Conservation (phyloP, 2,888 invertebrate species). For the Drosophila merina region DNA sequence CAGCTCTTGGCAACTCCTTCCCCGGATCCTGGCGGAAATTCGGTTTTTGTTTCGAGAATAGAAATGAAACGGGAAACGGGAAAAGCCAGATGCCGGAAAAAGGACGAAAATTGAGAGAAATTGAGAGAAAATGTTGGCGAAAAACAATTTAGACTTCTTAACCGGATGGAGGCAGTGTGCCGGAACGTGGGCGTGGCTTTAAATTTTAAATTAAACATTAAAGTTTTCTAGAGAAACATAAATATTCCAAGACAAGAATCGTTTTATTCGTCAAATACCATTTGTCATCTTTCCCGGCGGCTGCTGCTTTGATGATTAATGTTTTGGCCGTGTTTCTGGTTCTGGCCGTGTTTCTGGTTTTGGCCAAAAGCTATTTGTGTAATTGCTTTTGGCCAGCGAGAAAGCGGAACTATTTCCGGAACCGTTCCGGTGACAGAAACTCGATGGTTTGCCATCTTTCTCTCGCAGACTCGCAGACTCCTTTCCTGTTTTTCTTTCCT, state of each 20-base stretch:
- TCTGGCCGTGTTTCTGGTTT: neutral
- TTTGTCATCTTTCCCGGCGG: constrained; percentile 32
- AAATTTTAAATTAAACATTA: neutral
- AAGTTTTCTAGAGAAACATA: too few species aligned
- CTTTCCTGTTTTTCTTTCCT: neutral
- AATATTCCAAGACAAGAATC: too few species aligned
- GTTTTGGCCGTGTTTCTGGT: neutral
- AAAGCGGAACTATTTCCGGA: constrained; percentile 17
- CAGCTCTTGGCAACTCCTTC: constrained; percentile 2
- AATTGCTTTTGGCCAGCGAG: constrained; percentile 28
- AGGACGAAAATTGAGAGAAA: constrained; percentile 1
- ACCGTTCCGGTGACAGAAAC: constrained; percentile 29
- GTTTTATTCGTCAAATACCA: neutral
- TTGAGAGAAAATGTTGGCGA: constrained; percentile 6
- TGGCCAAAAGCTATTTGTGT: constrained; percentile 8
- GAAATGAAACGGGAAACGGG: constrained; percentile 30
- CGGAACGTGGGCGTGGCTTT: neutral
- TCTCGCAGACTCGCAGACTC: neutral
- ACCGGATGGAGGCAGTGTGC: too few species aligned
- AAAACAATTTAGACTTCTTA: too few species aligned
- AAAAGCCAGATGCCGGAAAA: neutral
- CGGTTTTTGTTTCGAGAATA: constrained; percentile 30
- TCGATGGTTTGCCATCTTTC: neutral
- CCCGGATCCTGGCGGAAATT: constrained; percentile 44
- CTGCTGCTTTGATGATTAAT: constrained; percentile 20